Conservation (phyloP, 2,113 vertebrate genomes). For the Tichodroma muraria region DNA sequence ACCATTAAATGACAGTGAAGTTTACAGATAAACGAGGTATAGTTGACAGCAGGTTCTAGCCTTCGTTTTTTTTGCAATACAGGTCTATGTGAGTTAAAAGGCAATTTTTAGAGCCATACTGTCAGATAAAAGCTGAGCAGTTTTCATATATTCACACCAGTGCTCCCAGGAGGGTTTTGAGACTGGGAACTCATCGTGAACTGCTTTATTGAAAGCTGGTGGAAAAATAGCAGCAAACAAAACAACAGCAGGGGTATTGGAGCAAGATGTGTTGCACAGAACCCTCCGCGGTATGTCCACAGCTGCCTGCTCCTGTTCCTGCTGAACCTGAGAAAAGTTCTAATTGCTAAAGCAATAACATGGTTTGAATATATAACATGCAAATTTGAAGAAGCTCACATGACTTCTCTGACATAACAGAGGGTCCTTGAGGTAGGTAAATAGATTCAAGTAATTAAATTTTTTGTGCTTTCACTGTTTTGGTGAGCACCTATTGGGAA, state of each 20-base stretch:
- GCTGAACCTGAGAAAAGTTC: not conserved
- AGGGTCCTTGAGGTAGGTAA: not conserved
- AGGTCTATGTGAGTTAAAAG: not conserved
- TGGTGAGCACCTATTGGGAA: not conserved
- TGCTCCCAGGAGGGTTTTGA: not conserved
- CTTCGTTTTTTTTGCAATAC: not conserved
- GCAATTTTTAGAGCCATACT: not conserved
- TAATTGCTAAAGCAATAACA: not conserved
- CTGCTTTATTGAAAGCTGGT: not conserved
- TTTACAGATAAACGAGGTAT: not conserved
- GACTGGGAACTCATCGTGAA: not conserved
- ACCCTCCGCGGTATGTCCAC: rapidly evolving
- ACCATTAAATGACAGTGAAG: not conserved
- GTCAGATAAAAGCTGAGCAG: not conserved
- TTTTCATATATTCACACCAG: not conserved
- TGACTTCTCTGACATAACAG: not conserved
- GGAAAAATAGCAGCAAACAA: not conserved
- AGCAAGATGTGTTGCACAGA: rapidly evolving
- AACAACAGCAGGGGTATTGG: not conserved
- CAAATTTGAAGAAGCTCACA: not conserved
- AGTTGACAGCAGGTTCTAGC: not conserved
- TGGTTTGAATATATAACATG: not conserved
- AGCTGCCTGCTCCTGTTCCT: not conserved
- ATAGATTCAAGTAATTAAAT: not conserved
- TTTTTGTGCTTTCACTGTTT: not conserved